Evolutionary conservation across 1,140 invertebrate genomes (phyloP), one percentile per base, ranked within the genome.

Genomic region (Chrysomallon squamiferum): DNA sequence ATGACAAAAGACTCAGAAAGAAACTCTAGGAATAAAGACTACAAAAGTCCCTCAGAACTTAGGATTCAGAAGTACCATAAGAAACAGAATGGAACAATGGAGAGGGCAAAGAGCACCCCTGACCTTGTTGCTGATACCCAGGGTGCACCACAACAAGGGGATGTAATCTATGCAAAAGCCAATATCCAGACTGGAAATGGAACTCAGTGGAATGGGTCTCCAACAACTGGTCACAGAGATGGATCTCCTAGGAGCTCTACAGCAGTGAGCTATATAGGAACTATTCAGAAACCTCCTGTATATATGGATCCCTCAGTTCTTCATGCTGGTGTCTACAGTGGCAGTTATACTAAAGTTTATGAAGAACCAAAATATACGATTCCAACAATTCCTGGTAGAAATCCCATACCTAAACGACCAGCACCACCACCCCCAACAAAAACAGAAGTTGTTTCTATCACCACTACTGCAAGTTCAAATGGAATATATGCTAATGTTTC

Each of bases 91-190:
- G 60, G 56, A 35, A 54, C 25, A 9, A 72, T 83, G 58, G 78
- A 80, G 49, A 65, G 76, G 54, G 73, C 79, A 25, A 75, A 71
- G 22, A 83, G 81, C 54, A 81, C 79, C 29, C 78, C 81, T 0
- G 75, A 81, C 69, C 63, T 82, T 41, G 62, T 65, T 50, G 41
- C 70, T n/a, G 65, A 73, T 20, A 63, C 59, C 32, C 67, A 70
- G 11, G n/a, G n/a, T n/a, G 33, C 50, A 25, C 38, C 35, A 27
- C 54, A 68, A 38, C 71, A 66, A 5, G 65, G 57, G 18, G 68
- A 74, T 30, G 52, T 58, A 22, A 62, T 72, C 22, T 76, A 75
- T 68, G 75, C 68, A 29, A 75, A 64, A 33, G 47, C 50, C 15
- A 20, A 41, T 4, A 32, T 22, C 20, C 50, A 47, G 38, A 30